Percentiles rank a stretch among this genome's conserved stretches.
Evolutionary conservation across 2,888 invertebrate species (phyloP).

Genomic region (Mythimna lalbum): DNA sequence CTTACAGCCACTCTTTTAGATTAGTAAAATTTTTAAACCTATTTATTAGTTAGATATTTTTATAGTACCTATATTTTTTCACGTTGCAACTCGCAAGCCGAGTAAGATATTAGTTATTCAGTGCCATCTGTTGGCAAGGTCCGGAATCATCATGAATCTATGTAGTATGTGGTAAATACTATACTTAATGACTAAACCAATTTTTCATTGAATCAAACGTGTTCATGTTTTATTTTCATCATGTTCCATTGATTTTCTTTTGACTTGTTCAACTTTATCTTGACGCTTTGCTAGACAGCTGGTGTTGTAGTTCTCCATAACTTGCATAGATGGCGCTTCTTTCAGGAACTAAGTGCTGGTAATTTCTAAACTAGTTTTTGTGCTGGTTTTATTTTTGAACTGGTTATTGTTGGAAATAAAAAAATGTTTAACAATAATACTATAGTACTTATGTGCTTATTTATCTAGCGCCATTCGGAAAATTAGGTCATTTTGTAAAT

Average conservation of each 20-base stretch:
- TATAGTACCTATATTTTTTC: background rate
- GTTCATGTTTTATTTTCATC: background rate
- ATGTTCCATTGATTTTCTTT: background rate
- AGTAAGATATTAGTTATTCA: conserved; percentile 15
- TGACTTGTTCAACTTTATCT: background rate
- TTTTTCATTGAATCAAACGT: background rate
- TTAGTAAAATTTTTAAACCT: too few species aligned
- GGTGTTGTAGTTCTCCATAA: conserved; percentile 27
- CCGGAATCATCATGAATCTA: background rate
- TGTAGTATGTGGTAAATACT: background rate
- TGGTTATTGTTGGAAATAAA: background rate
- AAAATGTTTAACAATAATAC: background rate
- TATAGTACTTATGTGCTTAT: background rate
- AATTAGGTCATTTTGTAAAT: background rate
- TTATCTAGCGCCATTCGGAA: background rate
- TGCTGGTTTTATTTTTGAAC: background rate
- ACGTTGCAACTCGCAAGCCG: background rate
- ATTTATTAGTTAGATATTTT: background rate
- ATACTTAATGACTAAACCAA: background rate
- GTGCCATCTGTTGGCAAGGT: conserved; percentile 65
- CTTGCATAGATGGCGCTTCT: conserved; percentile 68
- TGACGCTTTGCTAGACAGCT: background rate
- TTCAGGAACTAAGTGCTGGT: background rate
- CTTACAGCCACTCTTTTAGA: too few species aligned
- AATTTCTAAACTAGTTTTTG: background rate